phyloP scores from a whole-genome alignment of 2,797 vertebrate genomes.

The Buceros bicornis region DNA sequence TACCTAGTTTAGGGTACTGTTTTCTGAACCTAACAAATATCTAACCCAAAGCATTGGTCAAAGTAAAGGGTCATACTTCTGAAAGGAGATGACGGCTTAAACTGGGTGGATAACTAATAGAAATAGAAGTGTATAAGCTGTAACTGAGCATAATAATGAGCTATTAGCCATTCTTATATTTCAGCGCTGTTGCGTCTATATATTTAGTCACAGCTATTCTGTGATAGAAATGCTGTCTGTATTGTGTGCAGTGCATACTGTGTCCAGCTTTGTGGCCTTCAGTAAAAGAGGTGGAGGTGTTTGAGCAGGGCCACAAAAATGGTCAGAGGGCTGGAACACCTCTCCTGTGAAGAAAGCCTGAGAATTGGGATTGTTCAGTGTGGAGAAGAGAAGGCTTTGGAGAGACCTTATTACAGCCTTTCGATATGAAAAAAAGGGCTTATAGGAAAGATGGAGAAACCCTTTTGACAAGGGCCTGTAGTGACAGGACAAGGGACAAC shows the following conservation, averaged over 20 bases:
- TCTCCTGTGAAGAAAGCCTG: not conserved
- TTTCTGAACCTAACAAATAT: not conserved
- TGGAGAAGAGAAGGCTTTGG: not conserved
- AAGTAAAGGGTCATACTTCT: not conserved
- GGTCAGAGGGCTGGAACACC: not conserved
- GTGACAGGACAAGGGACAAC: not conserved
- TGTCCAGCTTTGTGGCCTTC: not conserved
- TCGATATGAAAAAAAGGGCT: not conserved
- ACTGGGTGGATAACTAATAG: not conserved
- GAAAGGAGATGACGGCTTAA: not conserved
- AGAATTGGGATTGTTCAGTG: accelerated
- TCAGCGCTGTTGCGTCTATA: not conserved
- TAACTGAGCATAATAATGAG: not conserved
- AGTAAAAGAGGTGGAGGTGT: not conserved
- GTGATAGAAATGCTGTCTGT: not conserved
- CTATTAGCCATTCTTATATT: not conserved
- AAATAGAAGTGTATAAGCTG: not conserved
- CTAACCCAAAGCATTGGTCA: not conserved
- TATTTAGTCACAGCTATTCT: not conserved
- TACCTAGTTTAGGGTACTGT: not conserved
- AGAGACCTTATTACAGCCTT: not conserved
- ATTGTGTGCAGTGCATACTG: not conserved
- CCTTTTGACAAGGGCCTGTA: not conserved
- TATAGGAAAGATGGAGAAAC: not conserved
- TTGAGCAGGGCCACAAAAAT: not conserved